Percentiles rank a stretch among this genome's conserved stretches.
phyloP scores from a whole-genome alignment of 2,888 invertebrate species.

The Ophioninae sp. region DNA sequence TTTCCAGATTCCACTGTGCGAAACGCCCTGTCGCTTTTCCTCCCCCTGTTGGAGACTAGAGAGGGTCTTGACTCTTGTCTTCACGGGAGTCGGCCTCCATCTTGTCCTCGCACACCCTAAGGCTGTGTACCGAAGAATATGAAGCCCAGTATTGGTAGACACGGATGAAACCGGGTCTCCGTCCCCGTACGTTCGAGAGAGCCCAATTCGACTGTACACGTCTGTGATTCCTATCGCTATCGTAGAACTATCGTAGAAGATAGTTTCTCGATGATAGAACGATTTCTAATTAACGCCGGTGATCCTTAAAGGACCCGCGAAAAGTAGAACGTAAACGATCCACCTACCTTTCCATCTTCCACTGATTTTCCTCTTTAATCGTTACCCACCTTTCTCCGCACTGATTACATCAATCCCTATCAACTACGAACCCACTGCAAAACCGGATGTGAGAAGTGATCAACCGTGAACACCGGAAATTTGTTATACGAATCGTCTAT shows the following conservation, averaged over 20 bases:
- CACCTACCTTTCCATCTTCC: conserved; percentile 5
- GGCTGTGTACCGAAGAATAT: conserved; percentile 22
- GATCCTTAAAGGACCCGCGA: conserved; percentile 3
- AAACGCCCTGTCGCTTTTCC: conserved; percentile 26
- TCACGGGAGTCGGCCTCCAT: conserved; percentile 60
- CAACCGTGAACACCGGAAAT: not conserved
- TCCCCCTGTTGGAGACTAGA: not conserved
- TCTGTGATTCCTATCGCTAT: not conserved
- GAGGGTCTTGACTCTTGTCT: conserved; percentile 37
- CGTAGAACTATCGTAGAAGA: not conserved
- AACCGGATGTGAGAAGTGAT: conserved; percentile 9
- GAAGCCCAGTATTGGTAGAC: conserved; percentile 18
- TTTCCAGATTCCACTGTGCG: conserved; percentile 26
- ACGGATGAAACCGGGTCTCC: not conserved
- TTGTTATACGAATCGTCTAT: not conserved
- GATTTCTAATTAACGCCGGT: conserved; percentile 25
- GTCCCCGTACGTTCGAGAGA: not conserved
- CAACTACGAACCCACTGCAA: not conserved
- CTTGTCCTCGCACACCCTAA: conserved; percentile 55
- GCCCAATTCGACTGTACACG: conserved; percentile 18
- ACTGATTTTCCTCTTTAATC: conserved; percentile 18
- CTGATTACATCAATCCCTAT: not conserved
- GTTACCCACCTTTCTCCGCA: not conserved
- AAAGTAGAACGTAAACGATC: conserved; percentile 13
- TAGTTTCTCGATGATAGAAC: not conserved